Evolutionary conservation across 2,113 vertebrate species (phyloP), one percentile per base, ranked within the genome.

Genomic region (Passer domesticus): DNA sequence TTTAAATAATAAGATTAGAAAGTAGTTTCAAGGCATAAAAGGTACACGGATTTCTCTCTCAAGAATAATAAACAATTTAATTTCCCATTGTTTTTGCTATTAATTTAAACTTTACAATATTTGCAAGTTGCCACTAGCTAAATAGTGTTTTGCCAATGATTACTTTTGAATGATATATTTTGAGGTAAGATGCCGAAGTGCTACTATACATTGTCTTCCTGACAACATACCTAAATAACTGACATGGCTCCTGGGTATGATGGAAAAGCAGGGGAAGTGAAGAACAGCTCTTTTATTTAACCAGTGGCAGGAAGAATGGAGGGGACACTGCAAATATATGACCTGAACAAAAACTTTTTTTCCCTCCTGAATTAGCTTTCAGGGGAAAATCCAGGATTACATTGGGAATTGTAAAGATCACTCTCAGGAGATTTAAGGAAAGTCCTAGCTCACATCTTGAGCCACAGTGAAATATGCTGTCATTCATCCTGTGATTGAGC

Each of bases 1-100:
- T 97, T 98, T 93, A 96, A 98, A 97, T 96, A 98, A 97, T 97
- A 97, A 97, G 94, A 97, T 97, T 96, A 97, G 92, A 97, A 97
- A 97, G 94, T 86, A 89, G 94, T 97, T 97, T 95, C 91, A 95
- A 95, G 96, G 92, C 94, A 96, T 95, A 95, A 97, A 95, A 95
- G 96, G 85, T 85, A 62, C 88, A 94, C 59, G 96, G 97, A 97
- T 97, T 94, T 94, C 85, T 91, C 90, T 97, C 96, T 96, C 97
- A 97, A 93, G 97, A 97, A 97, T 97, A 98, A 98, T 95, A 97
- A 98, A 98, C 35, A 67, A 95, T 96, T 98, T 93, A 50, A 94
- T 97, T 98, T 97, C 89, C 94, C 90, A 53, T 69, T 97, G 90
- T 94, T 93, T 85, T 84, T 96, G 92, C 94, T 96, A 96, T 97